Percentiles rank a stretch among this genome's conserved stretches.
phyloP scores from a whole-genome alignment of 2,888 invertebrate species.

The Machimus atricapillus region DNA sequence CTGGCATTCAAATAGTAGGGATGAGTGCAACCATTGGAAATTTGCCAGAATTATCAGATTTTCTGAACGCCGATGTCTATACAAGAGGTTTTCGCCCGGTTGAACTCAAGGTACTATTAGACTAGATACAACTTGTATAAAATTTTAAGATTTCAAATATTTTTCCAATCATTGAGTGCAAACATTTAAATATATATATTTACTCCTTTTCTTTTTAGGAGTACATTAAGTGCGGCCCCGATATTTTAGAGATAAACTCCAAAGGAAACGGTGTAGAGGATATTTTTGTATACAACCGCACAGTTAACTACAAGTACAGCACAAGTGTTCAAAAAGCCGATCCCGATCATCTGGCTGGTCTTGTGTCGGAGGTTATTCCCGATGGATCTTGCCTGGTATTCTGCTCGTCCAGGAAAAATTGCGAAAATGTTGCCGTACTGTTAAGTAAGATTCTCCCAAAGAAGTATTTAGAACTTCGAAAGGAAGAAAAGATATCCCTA shows the following conservation, averaged over 20 bases:
- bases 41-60: slow-evolving; percentile 78
- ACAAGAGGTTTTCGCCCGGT: slow-evolving; percentile 89
- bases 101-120: slow-evolving; percentile 66
- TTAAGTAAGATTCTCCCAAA: slow-evolving; percentile 70
- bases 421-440: slow-evolving; percentile 86
- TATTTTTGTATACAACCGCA: slow-evolving; percentile 64
- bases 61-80: slow-evolving; percentile 83
- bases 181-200: neutral
- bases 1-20: slow-evolving; percentile 84
- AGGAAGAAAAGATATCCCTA: slow-evolving; percentile 68
- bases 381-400: slow-evolving; percentile 84
- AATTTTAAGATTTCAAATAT: too few relatives aligned
- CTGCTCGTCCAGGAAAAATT: slow-evolving; percentile 91
- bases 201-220: slow-evolving; percentile 61
- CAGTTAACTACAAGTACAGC: slow-evolving; percentile 71
- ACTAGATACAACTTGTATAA: too few relatives aligned
- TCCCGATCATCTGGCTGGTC: slow-evolving; percentile 80
- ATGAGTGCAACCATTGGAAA: slow-evolving; percentile 99
- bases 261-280: slow-evolving; percentile 63
- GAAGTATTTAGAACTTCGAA: slow-evolving; percentile 66
- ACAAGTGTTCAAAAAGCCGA: slow-evolving; percentile 69
- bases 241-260: slow-evolving; percentile 67
- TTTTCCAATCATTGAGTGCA: too few relatives aligned
- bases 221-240: slow-evolving; percentile 76
- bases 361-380: slow-evolving; percentile 84